These are phyloP conservation scores for Harpalus rubripes DNA, from an alignment of 2,888 invertebrate genomes.

Conservation along the genomic window DNA sequence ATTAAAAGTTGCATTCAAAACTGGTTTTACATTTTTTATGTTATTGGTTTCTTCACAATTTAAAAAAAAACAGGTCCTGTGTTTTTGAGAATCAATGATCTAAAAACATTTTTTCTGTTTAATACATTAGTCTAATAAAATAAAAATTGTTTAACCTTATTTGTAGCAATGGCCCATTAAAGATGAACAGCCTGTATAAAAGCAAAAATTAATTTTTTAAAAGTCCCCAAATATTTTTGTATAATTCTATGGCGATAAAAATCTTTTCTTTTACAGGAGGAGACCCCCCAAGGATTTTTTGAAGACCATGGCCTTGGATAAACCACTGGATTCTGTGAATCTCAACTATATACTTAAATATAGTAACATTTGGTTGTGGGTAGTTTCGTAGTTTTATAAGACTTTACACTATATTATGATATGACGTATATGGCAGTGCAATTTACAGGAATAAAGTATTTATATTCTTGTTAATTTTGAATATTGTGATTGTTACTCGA, in stretches of 20 bases:
- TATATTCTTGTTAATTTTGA: slow-evolving; percentile 63
- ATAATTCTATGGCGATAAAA: slow-evolving; percentile 35
- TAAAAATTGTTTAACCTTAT: no score
- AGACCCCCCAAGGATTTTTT: slow-evolving; percentile 99
- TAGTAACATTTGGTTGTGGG: slow-evolving; percentile 62
- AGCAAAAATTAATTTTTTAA: slow-evolving; percentile 5
- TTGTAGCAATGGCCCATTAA: no score
- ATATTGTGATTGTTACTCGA: slow-evolving; percentile 60
- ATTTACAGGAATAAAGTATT: slow-evolving; percentile 59
- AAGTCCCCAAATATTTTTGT: background rate
- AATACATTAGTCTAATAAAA: no score
- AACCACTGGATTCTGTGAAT: slow-evolving; percentile 70
- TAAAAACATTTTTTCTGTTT: no score
- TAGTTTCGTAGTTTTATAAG: slow-evolving; percentile 61
- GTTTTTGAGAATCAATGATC: no score
- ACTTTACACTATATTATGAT: slow-evolving; percentile 20
- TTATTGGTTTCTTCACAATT: no score
- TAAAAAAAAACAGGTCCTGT: no score
- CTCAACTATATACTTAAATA: slow-evolving; percentile 2
- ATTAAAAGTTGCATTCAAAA: no score
- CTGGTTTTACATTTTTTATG: no score
- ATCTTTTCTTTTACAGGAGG: slow-evolving; percentile 91
- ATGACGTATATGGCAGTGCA: slow-evolving; percentile 46
- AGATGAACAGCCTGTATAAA: no score
- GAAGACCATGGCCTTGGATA: slow-evolving; percentile 99